Evolutionary conservation across 2,888 invertebrate species (phyloP).

Genomic region (Blomia tropicalis): DNA sequence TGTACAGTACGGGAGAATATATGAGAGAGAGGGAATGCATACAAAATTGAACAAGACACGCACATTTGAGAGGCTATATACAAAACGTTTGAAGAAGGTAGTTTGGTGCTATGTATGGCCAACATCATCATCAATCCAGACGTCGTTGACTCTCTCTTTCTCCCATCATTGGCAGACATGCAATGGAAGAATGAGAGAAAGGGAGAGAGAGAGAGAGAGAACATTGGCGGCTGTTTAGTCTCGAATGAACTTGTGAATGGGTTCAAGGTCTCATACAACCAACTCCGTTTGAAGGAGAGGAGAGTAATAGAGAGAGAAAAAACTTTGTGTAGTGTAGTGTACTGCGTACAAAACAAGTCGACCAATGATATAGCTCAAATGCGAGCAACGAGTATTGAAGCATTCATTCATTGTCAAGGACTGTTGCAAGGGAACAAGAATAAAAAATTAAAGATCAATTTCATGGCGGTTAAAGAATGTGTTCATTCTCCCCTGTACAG

Average conservation of each 20-base stretch:
- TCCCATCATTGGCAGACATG: background rate
- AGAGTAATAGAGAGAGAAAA: background rate
- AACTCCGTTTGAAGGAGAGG: background rate
- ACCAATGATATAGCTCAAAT: background rate
- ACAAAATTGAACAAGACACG: too few relatives aligned
- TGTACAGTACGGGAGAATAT: too few relatives aligned
- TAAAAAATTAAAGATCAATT: background rate
- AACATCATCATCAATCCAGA: too few relatives aligned
- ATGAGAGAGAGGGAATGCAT: too few relatives aligned
- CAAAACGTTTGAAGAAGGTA: too few relatives aligned
- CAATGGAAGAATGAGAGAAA: background rate
- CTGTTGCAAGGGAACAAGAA: background rate
- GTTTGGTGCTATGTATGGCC: too few relatives aligned
- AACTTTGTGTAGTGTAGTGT: background rate
- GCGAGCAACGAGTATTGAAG: background rate
- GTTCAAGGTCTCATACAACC: constrained; percentile 6
- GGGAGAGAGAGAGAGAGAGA: background rate
- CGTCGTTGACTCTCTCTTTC: background rate
- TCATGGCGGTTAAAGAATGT: background rate
- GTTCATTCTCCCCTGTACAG: constrained; percentile 12
- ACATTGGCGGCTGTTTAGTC: too few relatives aligned
- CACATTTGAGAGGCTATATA: too few relatives aligned
- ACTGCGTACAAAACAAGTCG: background rate
- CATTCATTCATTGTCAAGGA: constrained; percentile 8
- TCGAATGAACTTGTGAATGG: constrained; percentile 13